These are phyloP conservation scores for Coilia nasus DNA, from an alignment of 2,797 vertebrate species.

Conservation along the genomic window DNA sequence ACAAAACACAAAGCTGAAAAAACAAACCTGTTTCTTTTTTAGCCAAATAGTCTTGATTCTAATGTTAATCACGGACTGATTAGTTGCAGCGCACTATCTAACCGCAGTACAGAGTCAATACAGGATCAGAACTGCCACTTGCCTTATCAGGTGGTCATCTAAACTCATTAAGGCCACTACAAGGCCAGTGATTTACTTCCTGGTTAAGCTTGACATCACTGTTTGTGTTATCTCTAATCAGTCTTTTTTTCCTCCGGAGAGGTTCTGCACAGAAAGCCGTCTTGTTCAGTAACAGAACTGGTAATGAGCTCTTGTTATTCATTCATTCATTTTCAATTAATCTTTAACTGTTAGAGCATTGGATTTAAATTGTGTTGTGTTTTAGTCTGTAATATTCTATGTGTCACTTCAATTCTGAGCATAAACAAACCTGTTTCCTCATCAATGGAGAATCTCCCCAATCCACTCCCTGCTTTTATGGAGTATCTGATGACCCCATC, in stretches of 20 bases:
- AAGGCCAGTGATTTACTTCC: neutral
- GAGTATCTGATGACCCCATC: conserved; percentile 90
- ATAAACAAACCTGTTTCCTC: conserved; percentile 90
- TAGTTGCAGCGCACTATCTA: neutral
- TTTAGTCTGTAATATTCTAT: neutral
- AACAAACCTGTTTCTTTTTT: neutral
- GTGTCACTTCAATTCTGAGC: neutral
- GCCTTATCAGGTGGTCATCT: neutral
- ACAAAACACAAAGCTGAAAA: conserved; percentile 28
- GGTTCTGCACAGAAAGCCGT: neutral
- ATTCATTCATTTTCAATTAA: too few relatives aligned
- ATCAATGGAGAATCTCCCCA: conserved; percentile 92
- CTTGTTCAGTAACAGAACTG: neutral
- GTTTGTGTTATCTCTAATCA: neutral
- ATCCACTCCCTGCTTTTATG: conserved; percentile 87
- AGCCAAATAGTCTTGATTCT: neutral
- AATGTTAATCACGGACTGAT: neutral
- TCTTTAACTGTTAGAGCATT: too few relatives aligned
- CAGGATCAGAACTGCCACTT: neutral
- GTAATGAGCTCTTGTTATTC: neutral
- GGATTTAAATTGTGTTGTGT: too few relatives aligned
- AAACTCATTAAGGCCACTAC: neutral
- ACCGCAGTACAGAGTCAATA: neutral
- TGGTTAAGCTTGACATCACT: neutral
- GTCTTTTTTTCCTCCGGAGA: neutral